Evolutionary conservation across 2,113 vertebrate genomes (phyloP).

Genomic region (Buteo buteo): DNA sequence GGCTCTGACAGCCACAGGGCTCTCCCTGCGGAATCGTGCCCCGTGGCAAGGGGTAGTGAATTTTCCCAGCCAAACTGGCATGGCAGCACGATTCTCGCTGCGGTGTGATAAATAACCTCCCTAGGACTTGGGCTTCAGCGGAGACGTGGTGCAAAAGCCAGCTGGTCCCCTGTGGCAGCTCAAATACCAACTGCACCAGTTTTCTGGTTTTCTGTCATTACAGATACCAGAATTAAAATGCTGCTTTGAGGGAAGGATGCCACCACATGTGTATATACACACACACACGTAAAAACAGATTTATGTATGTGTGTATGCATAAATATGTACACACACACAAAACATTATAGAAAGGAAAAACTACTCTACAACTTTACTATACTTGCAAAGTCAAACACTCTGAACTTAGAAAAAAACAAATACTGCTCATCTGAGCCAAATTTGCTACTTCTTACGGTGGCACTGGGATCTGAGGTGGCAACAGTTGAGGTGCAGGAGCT

Average conservation of each 20-base stretch:
- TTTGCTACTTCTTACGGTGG: not conserved
- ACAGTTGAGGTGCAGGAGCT: not conserved
- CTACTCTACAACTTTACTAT: not conserved
- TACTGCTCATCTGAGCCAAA: not conserved
- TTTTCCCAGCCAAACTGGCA: not conserved
- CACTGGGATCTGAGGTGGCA: not conserved
- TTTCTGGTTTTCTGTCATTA: not conserved
- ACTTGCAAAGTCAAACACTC: not conserved
- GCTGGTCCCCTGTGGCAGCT: rapidly evolving
- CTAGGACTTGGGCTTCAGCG: not conserved
- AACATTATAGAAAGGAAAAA: not conserved
- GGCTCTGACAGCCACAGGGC: not conserved
- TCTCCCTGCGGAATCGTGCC: not conserved
- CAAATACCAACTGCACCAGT: not conserved
- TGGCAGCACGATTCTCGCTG: not conserved
- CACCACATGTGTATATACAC: rapidly evolving
- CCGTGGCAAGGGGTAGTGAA: not conserved
- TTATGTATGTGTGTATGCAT: too few relatives aligned
- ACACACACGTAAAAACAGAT: not conserved
- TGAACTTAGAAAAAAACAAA: not conserved
- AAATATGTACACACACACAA: too few relatives aligned
- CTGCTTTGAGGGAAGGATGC: not conserved
- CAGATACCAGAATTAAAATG: not conserved
- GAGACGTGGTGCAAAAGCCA: not conserved
- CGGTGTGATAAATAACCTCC: not conserved